Conservation (phyloP, 2,797 vertebrate genomes). For the Syncerus caffer region DNA sequence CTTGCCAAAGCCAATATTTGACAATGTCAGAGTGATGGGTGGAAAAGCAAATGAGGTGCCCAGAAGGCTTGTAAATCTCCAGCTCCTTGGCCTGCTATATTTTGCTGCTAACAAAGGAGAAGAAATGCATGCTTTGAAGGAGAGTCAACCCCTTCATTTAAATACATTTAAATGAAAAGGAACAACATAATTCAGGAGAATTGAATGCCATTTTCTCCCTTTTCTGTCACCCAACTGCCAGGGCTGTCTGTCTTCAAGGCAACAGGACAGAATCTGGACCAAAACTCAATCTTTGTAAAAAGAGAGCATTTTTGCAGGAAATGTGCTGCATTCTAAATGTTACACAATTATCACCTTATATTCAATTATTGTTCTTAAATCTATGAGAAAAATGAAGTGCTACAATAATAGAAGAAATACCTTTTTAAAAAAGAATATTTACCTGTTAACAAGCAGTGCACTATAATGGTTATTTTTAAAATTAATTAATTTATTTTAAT, state of each 20-base stretch:
- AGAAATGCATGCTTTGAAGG: background rate
- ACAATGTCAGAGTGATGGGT: background rate
- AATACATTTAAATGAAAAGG: conserved; percentile 24
- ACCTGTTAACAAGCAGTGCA: background rate
- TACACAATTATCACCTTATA: background rate
- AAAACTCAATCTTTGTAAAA: background rate
- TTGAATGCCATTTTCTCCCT: background rate
- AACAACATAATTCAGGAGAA: background rate
- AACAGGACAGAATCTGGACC: background rate
- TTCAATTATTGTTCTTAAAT: background rate
- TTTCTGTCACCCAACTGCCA: background rate
- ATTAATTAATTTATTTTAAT: background rate
- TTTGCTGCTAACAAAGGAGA: background rate
- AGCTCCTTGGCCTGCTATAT: background rate
- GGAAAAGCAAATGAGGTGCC: background rate
- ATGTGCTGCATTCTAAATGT: background rate
- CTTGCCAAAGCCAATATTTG: conserved; percentile 24
- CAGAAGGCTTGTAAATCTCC: background rate
- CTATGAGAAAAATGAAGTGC: background rate
- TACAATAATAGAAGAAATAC: background rate
- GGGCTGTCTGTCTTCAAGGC: background rate
- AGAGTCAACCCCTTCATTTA: background rate
- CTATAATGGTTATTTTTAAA: background rate
- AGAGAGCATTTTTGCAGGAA: background rate
- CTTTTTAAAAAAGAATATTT: background rate